Evolutionary conservation across 2,888 invertebrate genomes (phyloP).

Genomic region (Sympetrum striolatum): DNA sequence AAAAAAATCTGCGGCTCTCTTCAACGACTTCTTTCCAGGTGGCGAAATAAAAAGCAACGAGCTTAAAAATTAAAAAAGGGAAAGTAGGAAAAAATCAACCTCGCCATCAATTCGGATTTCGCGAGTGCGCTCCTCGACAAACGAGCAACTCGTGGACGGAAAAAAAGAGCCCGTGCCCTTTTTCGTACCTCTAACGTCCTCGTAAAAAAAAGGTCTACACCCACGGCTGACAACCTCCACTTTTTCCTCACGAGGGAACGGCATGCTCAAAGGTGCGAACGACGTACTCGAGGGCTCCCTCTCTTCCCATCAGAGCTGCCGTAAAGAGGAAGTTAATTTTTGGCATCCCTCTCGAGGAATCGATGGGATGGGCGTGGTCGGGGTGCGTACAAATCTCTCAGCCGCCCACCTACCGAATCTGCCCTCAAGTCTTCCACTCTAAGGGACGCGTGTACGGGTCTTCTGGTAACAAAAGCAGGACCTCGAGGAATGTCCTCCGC

Average conservation of each 20-base stretch:
- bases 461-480: neutral
- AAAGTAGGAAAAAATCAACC: neutral
- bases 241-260: neutral
- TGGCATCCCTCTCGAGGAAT: neutral
- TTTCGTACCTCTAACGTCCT: neutral
- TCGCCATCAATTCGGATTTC: neutral
- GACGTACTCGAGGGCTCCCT: neutral
- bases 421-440: neutral
- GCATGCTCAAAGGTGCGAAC: neutral
- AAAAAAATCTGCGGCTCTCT: neutral
- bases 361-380: neutral
- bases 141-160: neutral
- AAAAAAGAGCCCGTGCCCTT: neutral
- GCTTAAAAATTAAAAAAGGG: too few relatives aligned
- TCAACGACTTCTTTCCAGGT: neutral
- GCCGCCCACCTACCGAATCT: neutral
- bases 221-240: neutral
- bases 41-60: neutral
- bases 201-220: neutral
- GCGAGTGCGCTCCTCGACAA: neutral
- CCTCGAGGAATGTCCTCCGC: neutral
- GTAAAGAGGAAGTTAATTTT: neutral
- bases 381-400: neutral
- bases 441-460: neutral
- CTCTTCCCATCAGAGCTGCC: neutral